These are phyloP conservation scores for Tribolium freemani DNA, from an alignment of 2,888 invertebrate species.

Conservation along the genomic window DNA sequence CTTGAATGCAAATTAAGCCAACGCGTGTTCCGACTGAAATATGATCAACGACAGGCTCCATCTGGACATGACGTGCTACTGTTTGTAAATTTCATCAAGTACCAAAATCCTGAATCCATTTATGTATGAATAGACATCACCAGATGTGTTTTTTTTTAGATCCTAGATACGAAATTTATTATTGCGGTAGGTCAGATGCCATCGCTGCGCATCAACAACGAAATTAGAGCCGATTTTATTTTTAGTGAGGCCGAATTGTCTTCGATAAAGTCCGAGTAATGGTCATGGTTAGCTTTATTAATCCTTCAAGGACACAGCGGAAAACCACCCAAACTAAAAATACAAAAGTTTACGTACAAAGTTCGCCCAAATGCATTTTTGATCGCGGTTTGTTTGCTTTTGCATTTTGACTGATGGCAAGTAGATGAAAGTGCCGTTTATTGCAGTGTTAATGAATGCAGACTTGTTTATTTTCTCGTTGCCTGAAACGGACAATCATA, in stretches of 20 bases:
- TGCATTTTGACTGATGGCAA: background rate
- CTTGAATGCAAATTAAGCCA: background rate
- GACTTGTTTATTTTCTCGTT: background rate
- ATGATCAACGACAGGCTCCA: background rate
- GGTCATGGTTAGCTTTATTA: background rate
- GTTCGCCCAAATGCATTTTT: background rate
- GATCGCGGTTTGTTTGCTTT: background rate
- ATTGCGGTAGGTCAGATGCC: conserved; percentile 53
- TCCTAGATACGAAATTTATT: conserved; percentile 39
- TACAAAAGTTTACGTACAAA: conserved; percentile 2
- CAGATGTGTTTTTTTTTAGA: background rate
- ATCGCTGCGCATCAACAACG: conserved; percentile 41
- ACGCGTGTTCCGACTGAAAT: background rate
- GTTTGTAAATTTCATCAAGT: background rate
- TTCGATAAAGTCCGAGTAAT: background rate
- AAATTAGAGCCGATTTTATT: conserved; percentile 31
- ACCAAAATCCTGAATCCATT: conserved; percentile 5
- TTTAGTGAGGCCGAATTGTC: conserved; percentile 27
- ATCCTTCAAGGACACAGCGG: background rate
- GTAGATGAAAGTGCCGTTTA: background rate
- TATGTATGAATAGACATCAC: conserved; percentile 4
- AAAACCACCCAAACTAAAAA: conserved; percentile 6
- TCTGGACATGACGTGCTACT: background rate
- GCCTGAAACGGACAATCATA: background rate
- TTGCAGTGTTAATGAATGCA: background rate